Evolutionary conservation across 2,797 vertebrate species (phyloP).

Genomic region (Eulemur mongoz): DNA sequence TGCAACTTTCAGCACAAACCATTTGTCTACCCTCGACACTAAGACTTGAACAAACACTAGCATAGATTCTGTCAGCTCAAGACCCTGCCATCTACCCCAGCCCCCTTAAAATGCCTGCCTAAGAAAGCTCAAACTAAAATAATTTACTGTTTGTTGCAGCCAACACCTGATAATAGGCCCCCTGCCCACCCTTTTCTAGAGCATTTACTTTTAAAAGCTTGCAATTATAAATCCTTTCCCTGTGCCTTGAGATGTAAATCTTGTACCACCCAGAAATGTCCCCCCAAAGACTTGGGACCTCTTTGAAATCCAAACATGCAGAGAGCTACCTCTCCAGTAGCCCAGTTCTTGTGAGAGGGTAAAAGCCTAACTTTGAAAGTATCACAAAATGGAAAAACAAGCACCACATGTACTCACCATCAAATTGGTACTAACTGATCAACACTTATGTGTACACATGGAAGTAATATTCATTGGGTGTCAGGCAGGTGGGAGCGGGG

Average conservation of each 20-base stretch:
- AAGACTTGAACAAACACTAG: background rate
- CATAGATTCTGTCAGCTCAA: background rate
- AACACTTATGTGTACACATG: no score
- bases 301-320: background rate
- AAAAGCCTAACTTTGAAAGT: background rate
- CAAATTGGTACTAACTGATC: no score
- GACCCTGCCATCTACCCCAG: background rate
- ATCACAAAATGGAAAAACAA: no score
- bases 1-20: background rate
- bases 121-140: background rate
- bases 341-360: background rate
- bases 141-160: background rate
- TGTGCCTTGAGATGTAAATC: background rate
- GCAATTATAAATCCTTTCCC: background rate
- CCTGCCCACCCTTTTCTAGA: background rate
- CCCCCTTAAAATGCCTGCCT: background rate
- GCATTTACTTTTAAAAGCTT: background rate
- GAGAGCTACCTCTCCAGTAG: background rate
- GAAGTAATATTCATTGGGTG: no score
- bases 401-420: no score
- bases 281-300: background rate
- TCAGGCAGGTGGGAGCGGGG: no score
- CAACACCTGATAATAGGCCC: background rate
- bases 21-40: background rate
- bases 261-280: background rate